A percentile compares a stretch with the other conserved stretches of the same genome.
Evolutionary conservation across 2,113 vertebrate genomes (phyloP).

Genomic region (Pan paniscus): DNA sequence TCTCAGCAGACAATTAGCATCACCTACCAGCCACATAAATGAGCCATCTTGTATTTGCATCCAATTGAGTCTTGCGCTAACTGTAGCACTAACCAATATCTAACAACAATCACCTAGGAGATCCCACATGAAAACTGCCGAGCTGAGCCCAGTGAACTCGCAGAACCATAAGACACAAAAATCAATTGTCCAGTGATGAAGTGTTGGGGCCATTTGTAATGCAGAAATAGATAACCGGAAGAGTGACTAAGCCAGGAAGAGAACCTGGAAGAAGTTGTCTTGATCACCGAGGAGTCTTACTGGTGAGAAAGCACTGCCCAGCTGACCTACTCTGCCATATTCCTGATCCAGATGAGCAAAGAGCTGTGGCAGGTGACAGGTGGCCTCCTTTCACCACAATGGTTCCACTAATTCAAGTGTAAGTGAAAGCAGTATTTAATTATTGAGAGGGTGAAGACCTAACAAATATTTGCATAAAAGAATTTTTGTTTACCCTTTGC

Average conservation of each 20-base stretch:
- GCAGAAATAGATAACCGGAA: background rate
- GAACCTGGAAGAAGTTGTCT: background rate
- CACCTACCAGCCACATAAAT: no score
- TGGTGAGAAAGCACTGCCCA: background rate
- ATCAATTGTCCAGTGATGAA: no score
- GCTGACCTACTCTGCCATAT: background rate
- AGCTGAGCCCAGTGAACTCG: background rate
- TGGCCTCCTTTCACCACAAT: background rate
- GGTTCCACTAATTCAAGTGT: background rate
- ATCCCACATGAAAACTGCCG: background rate
- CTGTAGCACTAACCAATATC: background rate
- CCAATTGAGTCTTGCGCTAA: background rate
- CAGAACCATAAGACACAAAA: background rate
- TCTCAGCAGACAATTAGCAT: background rate
- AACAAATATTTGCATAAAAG: background rate
- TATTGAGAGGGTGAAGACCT: background rate
- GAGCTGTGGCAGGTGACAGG: background rate
- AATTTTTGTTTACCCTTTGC: background rate
- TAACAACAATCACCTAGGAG: no score
- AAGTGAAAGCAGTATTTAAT: background rate
- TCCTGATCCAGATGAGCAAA: background rate
- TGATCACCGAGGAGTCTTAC: background rate
- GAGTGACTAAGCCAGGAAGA: background rate
- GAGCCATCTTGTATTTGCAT: no score
- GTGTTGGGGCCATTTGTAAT: background rate